Base-by-base conservation (phyloP, 2,888 invertebrate genomes). In the Amphimallon solstitiale region DNA sequence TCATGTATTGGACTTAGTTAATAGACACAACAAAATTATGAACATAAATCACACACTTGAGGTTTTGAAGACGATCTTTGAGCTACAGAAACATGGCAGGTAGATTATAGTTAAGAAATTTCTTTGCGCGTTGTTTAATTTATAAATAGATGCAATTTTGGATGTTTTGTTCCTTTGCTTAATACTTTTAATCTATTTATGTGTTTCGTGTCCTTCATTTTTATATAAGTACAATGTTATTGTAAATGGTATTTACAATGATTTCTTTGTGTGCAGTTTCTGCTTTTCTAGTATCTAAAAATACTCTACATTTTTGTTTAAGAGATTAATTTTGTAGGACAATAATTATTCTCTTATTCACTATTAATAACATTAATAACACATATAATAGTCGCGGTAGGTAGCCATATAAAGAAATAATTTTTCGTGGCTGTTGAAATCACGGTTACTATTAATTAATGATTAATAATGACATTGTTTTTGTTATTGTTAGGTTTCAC, bases 11-110 rank as follows among this genome's bases (percentile, higher is more conserved):
- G 80, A 84, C 0, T 77, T 85, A 0, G 85, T 89, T 10, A 72
- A 78, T 12, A 68, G 75, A 4, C 81, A 84, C 74, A 73, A 80
- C 61, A 74, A 81, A 79, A 79, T 80, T 68, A 75, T 89, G 85
- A 86, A 85, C 34, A 83, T 83, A 65, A 83, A 80, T 48, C 88
- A 90, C 75, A 79, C 87, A 74, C 75, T 89, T 72, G 85, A 86
- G 71, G 88, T 88, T 0, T 75, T 90, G 29, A 79, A 84, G 14
- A 79, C 84, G 10, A 76, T 90, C 19, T 88, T 88, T 76, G 80
- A 81, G 38, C 77, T 88, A 46, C 86, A 88, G 72, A 88, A 85
- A 77, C 76, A 81, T 68, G 83, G 83, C 75, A 84, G 82, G 86
- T 80, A 75, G 70, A 68, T n/a, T 67, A 56, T 65, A 34, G 7